These are phyloP conservation scores for Corythornis vintsioides DNA, from an alignment of 2,113 vertebrate genomes.

Conservation along the genomic window DNA sequence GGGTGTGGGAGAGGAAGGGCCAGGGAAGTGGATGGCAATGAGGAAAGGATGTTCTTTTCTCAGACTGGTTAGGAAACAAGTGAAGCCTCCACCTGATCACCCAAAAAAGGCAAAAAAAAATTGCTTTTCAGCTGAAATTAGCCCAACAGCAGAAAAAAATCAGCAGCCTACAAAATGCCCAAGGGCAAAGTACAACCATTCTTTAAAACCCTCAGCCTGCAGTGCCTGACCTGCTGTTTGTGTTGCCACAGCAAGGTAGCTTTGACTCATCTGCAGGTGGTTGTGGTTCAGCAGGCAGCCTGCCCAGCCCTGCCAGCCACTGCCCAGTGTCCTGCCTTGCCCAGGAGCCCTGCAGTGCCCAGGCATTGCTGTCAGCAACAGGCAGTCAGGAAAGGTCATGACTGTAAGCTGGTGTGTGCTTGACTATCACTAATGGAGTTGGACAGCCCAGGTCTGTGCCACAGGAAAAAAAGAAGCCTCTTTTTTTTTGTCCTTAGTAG, in stretches of 20 bases:
- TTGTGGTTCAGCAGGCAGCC: neutral
- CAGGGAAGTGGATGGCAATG: neutral
- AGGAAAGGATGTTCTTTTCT: neutral
- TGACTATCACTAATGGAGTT: neutral
- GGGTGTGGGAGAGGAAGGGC: neutral
- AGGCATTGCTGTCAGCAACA: neutral
- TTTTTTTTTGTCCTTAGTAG: neutral
- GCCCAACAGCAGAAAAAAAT: neutral
- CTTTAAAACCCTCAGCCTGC: neutral
- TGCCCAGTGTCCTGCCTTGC: neutral
- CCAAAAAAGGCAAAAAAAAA: neutral
- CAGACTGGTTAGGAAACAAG: neutral
- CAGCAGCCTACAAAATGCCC: neutral
- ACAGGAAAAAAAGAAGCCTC: neutral
- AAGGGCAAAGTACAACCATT: neutral
- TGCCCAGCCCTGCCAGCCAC: neutral
- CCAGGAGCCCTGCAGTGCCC: neutral
- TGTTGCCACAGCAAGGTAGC: neutral
- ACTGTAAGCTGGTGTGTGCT: neutral
- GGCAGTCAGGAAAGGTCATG: neutral
- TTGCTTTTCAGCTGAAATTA: neutral
- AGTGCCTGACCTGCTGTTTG: neutral
- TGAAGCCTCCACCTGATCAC: neutral
- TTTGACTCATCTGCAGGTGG: neutral
- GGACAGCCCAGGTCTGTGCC: neutral